Evolutionary conservation across 1,140 invertebrate species (phyloP).

Genomic region (Chelonus insularis): DNA sequence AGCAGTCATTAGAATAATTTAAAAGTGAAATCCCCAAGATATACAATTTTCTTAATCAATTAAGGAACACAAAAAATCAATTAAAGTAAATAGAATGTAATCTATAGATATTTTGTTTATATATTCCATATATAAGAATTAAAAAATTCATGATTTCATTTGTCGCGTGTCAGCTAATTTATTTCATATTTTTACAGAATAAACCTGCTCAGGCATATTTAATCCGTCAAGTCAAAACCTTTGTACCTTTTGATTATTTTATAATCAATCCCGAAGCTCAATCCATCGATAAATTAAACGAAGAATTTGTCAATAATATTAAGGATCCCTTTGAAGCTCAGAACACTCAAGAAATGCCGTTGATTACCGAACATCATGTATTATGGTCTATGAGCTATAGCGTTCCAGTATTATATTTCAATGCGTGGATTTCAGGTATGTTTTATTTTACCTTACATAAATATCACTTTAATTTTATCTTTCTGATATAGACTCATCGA

Average conservation of each 20-base stretch:
- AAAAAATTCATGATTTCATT: too few species aligned
- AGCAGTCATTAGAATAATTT: too few species aligned
- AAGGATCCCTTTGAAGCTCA: conserved; percentile 49
- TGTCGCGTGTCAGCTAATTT: too few species aligned
- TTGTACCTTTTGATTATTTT: conserved; percentile 38
- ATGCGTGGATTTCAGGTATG: conserved; percentile 58
- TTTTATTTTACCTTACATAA: conserved; percentile 17
- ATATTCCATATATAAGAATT: too few species aligned
- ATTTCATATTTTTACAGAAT: conserved; percentile 32
- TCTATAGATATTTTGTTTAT: too few species aligned
- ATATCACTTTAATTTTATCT: background rate
- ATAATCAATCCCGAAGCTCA: background rate
- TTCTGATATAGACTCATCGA: background rate
- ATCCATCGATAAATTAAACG: conserved; percentile 17
- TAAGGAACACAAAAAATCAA: too few species aligned
- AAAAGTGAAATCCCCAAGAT: too few species aligned
- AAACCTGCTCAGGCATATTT: conserved; percentile 50
- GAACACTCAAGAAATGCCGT: conserved; percentile 39
- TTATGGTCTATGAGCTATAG: conserved; percentile 63
- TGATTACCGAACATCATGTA: conserved; percentile 57
- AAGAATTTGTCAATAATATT: conserved; percentile 18
- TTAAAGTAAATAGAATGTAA: too few species aligned
- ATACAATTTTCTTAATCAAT: too few species aligned
- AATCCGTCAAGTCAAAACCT: conserved; percentile 39
- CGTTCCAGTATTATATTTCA: conserved; percentile 65